Conservation (phyloP, 2,888 invertebrate species). For the Notodonta ziczac region DNA sequence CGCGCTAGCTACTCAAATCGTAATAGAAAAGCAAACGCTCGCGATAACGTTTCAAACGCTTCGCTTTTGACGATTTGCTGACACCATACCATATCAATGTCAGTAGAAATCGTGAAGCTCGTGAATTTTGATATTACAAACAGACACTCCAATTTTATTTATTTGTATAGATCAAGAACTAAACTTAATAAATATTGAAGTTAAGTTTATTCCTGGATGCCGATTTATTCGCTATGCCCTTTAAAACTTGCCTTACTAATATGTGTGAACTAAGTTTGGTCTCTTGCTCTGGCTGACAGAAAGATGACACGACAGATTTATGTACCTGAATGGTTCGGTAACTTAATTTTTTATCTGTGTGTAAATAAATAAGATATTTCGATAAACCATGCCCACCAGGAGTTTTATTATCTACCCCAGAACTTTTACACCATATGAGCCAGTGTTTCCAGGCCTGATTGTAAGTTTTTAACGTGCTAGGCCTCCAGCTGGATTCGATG, state of each 20-base stretch:
- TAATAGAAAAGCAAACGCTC: too few species aligned
- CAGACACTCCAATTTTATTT: too few species aligned
- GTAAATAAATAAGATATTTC: background rate
- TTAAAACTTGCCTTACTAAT: background rate
- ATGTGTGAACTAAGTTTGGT: background rate
- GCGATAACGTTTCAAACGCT: too few species aligned
- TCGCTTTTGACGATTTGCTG: too few species aligned
- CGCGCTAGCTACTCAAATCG: too few species aligned
- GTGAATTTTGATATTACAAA: too few species aligned
- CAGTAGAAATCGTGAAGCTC: too few species aligned
- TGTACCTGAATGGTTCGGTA: background rate
- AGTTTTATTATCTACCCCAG: background rate
- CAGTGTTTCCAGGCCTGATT: background rate
- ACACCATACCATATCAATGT: too few species aligned
- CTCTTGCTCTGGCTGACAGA: background rate
- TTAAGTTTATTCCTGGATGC: background rate
- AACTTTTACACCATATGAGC: background rate
- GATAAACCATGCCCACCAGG: background rate
- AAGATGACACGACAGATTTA: constrained; percentile 1
- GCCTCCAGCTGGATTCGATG: background rate
- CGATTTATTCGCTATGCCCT: background rate
- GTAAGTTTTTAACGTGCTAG: background rate
- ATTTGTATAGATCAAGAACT: too few species aligned
- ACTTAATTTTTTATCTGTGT: background rate
- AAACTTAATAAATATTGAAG: too few species aligned